A percentile compares a stretch with the other conserved stretches of the same genome.
Conservation (phyloP, 2,888 invertebrate species). For the Latrodectus hesperus region DNA sequence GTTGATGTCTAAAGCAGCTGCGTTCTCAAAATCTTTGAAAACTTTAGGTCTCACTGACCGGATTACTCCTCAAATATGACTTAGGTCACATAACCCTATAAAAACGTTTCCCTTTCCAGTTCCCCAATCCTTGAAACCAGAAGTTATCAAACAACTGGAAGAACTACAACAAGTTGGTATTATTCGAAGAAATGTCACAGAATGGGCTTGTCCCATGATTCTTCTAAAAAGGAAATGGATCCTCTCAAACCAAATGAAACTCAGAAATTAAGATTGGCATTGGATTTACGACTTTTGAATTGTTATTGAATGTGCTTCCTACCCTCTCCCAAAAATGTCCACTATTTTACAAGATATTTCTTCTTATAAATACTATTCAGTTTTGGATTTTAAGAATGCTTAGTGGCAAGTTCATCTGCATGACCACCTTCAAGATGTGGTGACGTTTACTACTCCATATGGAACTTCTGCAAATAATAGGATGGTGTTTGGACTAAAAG, state of each 20-base stretch:
- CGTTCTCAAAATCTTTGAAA: background rate
- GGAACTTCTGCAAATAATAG: slow-evolving; percentile 26
- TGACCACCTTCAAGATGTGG: slow-evolving; percentile 2
- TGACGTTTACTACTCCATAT: slow-evolving; percentile 24
- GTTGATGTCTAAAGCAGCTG: background rate
- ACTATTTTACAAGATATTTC: background rate
- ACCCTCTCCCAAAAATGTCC: background rate
- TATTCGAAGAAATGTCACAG: slow-evolving; percentile 1
- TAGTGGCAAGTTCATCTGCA: slow-evolving; percentile 27
- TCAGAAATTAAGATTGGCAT: slow-evolving; percentile 4
- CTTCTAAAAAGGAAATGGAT: slow-evolving; percentile 9
- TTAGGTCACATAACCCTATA: background rate
- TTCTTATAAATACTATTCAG: background rate
- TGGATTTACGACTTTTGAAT: slow-evolving; percentile 8
- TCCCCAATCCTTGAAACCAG: background rate
- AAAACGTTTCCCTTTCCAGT: background rate
- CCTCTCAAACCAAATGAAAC: background rate
- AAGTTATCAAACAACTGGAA: background rate
- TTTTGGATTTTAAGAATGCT: slow-evolving; percentile 17
- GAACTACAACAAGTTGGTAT: slow-evolving; percentile 12
- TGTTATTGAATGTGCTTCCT: background rate
- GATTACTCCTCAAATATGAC: background rate
- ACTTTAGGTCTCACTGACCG: background rate
- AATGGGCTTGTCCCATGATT: slow-evolving; percentile 16
- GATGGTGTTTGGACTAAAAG: slow-evolving; percentile 12